phyloP scores from a whole-genome alignment of 1,140 invertebrate species.

The Magallana gigas region DNA sequence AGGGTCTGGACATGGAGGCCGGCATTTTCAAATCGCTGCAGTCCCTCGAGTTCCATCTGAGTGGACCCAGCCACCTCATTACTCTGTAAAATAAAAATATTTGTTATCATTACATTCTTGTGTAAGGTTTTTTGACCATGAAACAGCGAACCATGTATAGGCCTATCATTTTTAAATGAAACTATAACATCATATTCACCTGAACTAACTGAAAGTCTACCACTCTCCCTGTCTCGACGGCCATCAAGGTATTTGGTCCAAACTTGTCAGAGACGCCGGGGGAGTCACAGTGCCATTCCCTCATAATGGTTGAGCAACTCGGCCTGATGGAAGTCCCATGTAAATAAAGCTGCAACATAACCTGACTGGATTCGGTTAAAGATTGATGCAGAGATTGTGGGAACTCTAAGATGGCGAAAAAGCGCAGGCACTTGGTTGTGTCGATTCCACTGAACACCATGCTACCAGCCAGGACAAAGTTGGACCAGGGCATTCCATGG shows the following conservation, averaged over 20 bases:
- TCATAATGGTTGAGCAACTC: not conserved
- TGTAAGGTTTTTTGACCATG: too few relatives aligned
- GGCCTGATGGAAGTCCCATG: not conserved
- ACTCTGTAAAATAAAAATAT: not conserved
- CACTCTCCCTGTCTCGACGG: not conserved
- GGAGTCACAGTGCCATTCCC: not conserved
- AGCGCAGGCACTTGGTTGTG: not conserved
- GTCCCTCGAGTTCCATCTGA: conserved; percentile 42
- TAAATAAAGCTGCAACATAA: not conserved
- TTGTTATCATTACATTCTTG: not conserved
- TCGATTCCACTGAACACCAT: not conserved
- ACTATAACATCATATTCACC: not conserved
- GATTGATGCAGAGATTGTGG: not conserved
- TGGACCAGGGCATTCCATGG: conserved; percentile 9
- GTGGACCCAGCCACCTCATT: conserved; percentile 39
- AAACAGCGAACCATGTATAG: not conserved
- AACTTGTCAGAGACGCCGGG: not conserved
- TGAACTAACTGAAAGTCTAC: conserved; percentile 16
- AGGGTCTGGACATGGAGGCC: not conserved
- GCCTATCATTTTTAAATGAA: not conserved
- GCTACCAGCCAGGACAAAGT: not conserved
- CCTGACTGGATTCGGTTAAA: not conserved
- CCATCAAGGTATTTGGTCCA: not conserved
- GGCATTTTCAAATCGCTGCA: not conserved
- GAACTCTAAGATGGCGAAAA: not conserved